Evolutionary conservation across 2,797 vertebrate genomes (phyloP).

Genomic region (Pelodytes ibericus): DNA sequence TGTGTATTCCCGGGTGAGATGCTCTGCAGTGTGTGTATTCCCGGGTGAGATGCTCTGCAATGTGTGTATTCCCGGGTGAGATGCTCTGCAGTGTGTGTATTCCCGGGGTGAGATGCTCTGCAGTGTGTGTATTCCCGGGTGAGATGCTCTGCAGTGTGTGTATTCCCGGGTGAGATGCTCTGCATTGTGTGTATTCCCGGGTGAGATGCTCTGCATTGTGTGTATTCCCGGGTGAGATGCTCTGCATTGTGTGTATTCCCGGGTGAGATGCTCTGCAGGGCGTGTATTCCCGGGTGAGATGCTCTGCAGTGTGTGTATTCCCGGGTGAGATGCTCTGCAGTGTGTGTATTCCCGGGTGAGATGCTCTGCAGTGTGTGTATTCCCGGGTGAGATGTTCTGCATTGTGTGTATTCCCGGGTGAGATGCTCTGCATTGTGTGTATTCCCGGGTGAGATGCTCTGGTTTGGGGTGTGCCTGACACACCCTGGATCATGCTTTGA

Average conservation of each 20-base stretch:
- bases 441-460: slow-evolving; percentile 8
- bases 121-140: neutral
- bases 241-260: neutral
- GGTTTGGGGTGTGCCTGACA: neutral
- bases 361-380: neutral
- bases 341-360: neutral
- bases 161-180: neutral
- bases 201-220: slow-evolving; percentile 5
- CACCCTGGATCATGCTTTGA: slow-evolving; percentile 6
- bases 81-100: neutral
- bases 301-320: too few relatives aligned
- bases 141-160: slow-evolving; percentile 1
- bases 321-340: neutral
- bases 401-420: too few relatives aligned
- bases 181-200: neutral
- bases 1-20: too few relatives aligned
- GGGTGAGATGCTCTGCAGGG: neutral
- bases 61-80: neutral
- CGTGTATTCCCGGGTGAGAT: too few relatives aligned
- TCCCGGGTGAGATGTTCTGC: too few relatives aligned
- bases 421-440: neutral
- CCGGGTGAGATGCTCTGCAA: too few relatives aligned
- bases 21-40: too few relatives aligned
- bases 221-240: neutral
- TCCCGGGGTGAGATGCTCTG: neutral